These are phyloP conservation scores for Trinorchestia longiramus DNA, from an alignment of 1,140 invertebrate genomes.

Conservation along the genomic window DNA sequence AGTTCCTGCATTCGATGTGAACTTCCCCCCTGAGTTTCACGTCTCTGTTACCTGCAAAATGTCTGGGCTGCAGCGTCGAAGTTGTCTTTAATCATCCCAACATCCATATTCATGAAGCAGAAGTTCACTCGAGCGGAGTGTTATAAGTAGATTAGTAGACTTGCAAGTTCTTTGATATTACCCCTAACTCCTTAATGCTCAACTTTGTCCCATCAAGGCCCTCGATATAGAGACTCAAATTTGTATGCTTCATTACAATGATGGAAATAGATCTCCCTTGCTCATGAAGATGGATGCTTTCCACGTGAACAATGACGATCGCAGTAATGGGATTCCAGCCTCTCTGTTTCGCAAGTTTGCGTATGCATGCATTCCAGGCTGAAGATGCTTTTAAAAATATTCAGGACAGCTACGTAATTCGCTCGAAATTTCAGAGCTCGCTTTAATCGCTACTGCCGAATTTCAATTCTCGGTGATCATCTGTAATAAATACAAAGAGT, in stretches of 20 bases:
- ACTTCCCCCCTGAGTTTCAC: not conserved
- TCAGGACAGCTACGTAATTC: not conserved
- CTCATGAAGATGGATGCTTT: slow-evolving; percentile 7
- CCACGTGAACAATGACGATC: not conserved
- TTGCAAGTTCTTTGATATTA: slow-evolving; percentile 51
- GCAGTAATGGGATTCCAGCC: not conserved
- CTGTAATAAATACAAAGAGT: not conserved
- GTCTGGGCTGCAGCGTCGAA: slow-evolving; percentile 21
- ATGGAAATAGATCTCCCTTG: not conserved
- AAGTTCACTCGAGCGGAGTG: slow-evolving; percentile 33
- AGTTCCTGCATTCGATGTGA: not conserved
- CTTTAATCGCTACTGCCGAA: not conserved
- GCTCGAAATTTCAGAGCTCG: not conserved
- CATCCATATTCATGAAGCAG: slow-evolving; percentile 46
- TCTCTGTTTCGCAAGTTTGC: not conserved
- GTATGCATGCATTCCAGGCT: not conserved
- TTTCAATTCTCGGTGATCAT: not conserved
- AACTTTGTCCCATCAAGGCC: slow-evolving; percentile 19
- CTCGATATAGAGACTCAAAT: not conserved
- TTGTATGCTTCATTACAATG: slow-evolving; percentile 14
- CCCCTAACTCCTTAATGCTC: slow-evolving; percentile 39
- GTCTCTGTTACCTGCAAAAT: not conserved
- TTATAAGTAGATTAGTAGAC: slow-evolving; percentile 51
- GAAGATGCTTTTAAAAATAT: not conserved
- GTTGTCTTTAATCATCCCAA: slow-evolving; percentile 45